Percentiles rank a stretch among this genome's conserved stretches.
phyloP scores from a whole-genome alignment of 2,113 vertebrate genomes.

The chimpanzee (Pan troglodytes) region NHGRI_mPanTro3-v2.1_pri NC_072401.2:170162001-170162500 shows the following conservation, averaged over 20 bases:
- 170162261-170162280: constrained; percentile 32
- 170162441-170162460: constrained; percentile 51
- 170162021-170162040: constrained; percentile 18
- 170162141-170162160: not conserved
- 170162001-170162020: constrained; percentile 48
- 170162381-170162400: constrained; percentile 51
- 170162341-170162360: not conserved
- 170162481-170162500: constrained; percentile 69
- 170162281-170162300: constrained; percentile 25
- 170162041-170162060: not conserved
- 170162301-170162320: constrained; percentile 7
- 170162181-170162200: not conserved
- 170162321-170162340: not conserved
- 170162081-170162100: not conserved
- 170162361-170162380: constrained; percentile 64
- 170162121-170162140: constrained; percentile 18
- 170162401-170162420: constrained; percentile 67
- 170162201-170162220: constrained; percentile 8
- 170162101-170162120: not conserved
- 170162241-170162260: constrained; percentile 2
- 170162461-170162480: constrained; percentile 68
- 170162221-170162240: constrained; percentile 27
- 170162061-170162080: constrained; percentile 4
- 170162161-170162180: not conserved
- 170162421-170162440: constrained; percentile 75